Percentiles rank a stretch among this genome's conserved stretches.
These are phyloP conservation scores for Dichetophora obliterata DNA, from an alignment of 2,888 invertebrate genomes.

Conservation along the genomic window DNA sequence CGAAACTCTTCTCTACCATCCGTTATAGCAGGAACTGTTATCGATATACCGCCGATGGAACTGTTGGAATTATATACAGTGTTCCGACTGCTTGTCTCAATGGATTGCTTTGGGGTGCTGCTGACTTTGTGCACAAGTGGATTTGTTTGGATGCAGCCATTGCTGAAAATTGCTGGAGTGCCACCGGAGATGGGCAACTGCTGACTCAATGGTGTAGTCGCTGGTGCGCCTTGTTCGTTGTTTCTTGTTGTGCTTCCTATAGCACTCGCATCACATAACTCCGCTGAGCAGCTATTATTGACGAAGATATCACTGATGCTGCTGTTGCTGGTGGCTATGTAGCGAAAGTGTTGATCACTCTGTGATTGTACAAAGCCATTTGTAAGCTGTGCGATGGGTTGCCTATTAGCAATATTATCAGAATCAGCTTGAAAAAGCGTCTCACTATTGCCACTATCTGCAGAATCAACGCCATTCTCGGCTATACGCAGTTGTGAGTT, in stretches of 20 bases:
- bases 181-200: conserved; percentile 44
- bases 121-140: conserved; percentile 56
- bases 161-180: conserved; percentile 58
- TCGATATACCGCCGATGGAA: conserved; percentile 62
- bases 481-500: conserved; percentile 1
- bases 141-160: conserved; percentile 61
- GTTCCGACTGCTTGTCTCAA: conserved; percentile 47
- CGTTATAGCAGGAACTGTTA: conserved; percentile 59
- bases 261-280: conserved; percentile 29
- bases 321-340: conserved; percentile 65
- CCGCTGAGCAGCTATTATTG: conserved; percentile 63
- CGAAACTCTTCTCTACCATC: conserved; percentile 57
- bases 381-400: conserved; percentile 21
- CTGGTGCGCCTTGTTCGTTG: conserved; percentile 28
- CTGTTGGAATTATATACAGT: conserved; percentile 61
- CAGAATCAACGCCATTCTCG: background rate
- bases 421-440: conserved; percentile 27
- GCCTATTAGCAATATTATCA: conserved; percentile 39
- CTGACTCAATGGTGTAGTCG: conserved; percentile 41
- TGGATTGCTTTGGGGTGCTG: conserved; percentile 55
- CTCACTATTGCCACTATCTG: background rate
- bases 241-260: conserved; percentile 3
- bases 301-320: conserved; percentile 69
- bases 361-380: conserved; percentile 64
- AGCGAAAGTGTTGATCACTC: conserved; percentile 68